Conservation (phyloP, 2,113 vertebrate species). For the Sphyrna mokarran region DNA sequence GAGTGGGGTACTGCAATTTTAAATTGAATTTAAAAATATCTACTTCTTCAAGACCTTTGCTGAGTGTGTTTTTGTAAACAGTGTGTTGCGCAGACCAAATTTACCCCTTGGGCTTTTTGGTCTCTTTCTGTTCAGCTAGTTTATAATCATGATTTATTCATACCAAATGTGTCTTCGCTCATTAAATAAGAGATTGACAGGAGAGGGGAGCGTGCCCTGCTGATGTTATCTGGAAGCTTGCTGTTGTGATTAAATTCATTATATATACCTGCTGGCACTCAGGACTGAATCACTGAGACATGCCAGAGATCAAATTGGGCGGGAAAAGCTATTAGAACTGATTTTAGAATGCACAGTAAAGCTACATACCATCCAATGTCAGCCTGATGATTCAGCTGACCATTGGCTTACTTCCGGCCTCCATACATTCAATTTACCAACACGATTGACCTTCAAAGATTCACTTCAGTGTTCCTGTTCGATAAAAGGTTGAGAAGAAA, state of each 20-base stretch:
- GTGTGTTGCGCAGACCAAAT: neutral
- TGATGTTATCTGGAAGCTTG: conserved; percentile 22
- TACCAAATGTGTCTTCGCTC: conserved; percentile 33
- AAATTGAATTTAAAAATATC: neutral
- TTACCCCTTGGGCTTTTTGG: conserved; percentile 1
- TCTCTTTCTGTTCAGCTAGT: conserved; percentile 2
- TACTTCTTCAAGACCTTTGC: neutral
- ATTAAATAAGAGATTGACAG: conserved; percentile 36
- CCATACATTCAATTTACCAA: neutral
- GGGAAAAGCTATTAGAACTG: conserved; percentile 18
- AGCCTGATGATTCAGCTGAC: neutral
- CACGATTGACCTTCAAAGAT: neutral
- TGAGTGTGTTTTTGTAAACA: conserved; percentile 15
- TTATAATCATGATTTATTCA: conserved; percentile 25
- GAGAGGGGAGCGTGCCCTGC: neutral
- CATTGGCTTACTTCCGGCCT: neutral
- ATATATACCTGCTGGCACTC: conserved; percentile 23
- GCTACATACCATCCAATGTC: neutral
- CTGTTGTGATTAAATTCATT: conserved; percentile 21
- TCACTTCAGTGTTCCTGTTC: neutral
- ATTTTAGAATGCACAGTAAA: neutral
- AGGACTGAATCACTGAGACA: neutral
- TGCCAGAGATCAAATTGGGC: conserved; percentile 26
- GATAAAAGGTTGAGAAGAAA: neutral
- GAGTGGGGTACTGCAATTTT: neutral